Percentiles rank a stretch among this genome's conserved stretches.
Evolutionary conservation across 2,797 vertebrate genomes (phyloP).

Genomic region (Myotis planiceps): DNA sequence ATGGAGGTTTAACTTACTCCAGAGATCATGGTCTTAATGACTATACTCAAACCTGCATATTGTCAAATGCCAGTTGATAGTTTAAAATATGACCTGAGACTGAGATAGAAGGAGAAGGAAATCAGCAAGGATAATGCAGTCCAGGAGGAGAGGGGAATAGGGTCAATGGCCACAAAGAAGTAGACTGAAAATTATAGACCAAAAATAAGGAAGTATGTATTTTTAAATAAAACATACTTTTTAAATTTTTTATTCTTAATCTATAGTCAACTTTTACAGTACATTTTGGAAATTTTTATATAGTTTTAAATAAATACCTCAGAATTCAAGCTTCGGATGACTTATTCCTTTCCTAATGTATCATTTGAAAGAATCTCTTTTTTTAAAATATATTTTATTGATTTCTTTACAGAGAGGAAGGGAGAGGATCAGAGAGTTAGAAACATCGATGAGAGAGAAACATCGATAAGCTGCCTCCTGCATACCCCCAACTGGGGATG

Average conservation of each 20-base stretch:
- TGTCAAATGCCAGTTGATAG: background rate
- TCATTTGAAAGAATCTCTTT: slow-evolving; percentile 63
- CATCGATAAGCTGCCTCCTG: too few relatives aligned
- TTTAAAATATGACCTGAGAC: background rate
- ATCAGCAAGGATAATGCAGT: background rate
- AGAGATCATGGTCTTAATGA: background rate
- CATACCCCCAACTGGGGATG: too few relatives aligned
- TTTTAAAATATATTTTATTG: too few relatives aligned
- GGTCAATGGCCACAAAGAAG: background rate
- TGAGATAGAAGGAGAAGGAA: background rate
- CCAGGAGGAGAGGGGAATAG: background rate
- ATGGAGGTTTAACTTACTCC: background rate
- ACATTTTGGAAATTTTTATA: slow-evolving; percentile 1
- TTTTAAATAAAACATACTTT: background rate
- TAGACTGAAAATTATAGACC: background rate
- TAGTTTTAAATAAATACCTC: slow-evolving; percentile 15
- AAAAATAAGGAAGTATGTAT: background rate
- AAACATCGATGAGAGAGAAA: too few relatives aligned
- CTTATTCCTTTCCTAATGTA: slow-evolving; percentile 45
- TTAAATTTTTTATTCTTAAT: background rate
- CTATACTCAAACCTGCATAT: background rate
- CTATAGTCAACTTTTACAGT: background rate
- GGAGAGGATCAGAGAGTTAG: too few relatives aligned
- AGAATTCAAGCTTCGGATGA: slow-evolving; percentile 45
- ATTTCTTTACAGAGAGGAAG: too few relatives aligned